Percentiles rank a stretch among this genome's conserved stretches.
These are phyloP conservation scores for Drosophila repletoides DNA, from an alignment of 1,140 invertebrate species.

Conservation along the genomic window DNA sequence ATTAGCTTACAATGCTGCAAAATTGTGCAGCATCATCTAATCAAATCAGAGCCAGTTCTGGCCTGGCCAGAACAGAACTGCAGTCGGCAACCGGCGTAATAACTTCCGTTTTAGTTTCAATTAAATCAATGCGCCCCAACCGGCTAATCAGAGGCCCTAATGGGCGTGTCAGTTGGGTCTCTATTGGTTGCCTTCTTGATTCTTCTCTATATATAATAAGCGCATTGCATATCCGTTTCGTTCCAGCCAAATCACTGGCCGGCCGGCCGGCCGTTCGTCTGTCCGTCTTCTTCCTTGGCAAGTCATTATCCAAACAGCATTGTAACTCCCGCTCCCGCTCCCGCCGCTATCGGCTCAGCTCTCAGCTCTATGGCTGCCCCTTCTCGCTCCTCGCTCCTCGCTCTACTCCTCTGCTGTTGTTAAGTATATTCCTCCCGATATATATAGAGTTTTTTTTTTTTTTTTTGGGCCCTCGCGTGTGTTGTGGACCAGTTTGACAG, in stretches of 20 bases:
- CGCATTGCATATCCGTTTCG: slow-evolving; percentile 61
- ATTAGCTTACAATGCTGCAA: slow-evolving; percentile 39
- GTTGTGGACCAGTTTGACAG: slow-evolving; percentile 77
- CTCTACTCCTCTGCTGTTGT: slow-evolving; percentile 1
- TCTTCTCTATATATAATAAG: slow-evolving; percentile 20
- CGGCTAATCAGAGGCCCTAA: slow-evolving; percentile 61
- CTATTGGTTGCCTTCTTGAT: slow-evolving; percentile 8
- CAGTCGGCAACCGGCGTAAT: slow-evolving; percentile 49
- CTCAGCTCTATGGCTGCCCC: neutral
- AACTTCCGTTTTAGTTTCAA: slow-evolving; percentile 74
- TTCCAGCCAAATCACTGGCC: slow-evolving; percentile 41
- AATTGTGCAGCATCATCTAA: slow-evolving; percentile 71
- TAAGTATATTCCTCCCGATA: no score
- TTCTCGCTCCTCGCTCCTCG: neutral
- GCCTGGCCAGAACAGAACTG: slow-evolving; percentile 12
- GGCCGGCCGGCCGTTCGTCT: no score
- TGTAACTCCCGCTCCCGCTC: neutral
- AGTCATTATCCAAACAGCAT: slow-evolving; percentile 60
- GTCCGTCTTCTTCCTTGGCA: slow-evolving; percentile 48
- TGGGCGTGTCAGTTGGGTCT: slow-evolving; percentile 6
- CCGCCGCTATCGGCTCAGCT: neutral
- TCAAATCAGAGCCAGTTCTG: slow-evolving; percentile 71
- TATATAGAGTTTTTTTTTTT: no score
- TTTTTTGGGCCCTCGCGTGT: slow-evolving; percentile 22
- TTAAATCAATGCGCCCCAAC: slow-evolving; percentile 66